These are phyloP conservation scores for Diaprepes abbreviatus DNA, from an alignment of 2,888 invertebrate genomes.

Conservation along the genomic window DNA sequence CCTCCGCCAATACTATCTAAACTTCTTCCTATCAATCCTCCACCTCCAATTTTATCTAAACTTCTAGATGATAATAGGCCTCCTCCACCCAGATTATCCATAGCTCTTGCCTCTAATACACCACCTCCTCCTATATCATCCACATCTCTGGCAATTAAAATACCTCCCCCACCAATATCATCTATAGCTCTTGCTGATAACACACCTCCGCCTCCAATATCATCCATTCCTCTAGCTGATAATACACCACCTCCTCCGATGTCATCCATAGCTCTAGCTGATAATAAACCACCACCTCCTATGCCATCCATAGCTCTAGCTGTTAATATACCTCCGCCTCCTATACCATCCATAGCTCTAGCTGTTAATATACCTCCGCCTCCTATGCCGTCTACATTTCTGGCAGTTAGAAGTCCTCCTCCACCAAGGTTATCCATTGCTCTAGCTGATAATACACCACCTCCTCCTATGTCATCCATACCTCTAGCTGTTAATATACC, in stretches of 20 bases:
- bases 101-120: slow-evolving; percentile 2
- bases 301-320: slow-evolving; percentile 20
- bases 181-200: slow-evolving; percentile 19
- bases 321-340: slow-evolving; percentile 22
- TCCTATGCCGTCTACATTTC: slow-evolving; percentile 29
- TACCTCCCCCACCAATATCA: slow-evolving; percentile 27
- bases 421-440: slow-evolving; percentile 27
- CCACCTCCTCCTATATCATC: slow-evolving; percentile 27
- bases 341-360: slow-evolving; percentile 31
- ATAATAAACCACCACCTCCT: slow-evolving; percentile 14
- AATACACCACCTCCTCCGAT: slow-evolving; percentile 22
- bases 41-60: not conserved
- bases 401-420: slow-evolving; percentile 22
- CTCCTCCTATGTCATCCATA: slow-evolving; percentile 4
- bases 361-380: slow-evolving; percentile 19
- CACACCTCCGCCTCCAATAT: slow-evolving; percentile 31
- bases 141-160: slow-evolving; percentile 7
- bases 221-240: slow-evolving; percentile 6
- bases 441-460: slow-evolving; percentile 17
- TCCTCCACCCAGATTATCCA: slow-evolving; percentile 18
- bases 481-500: not conserved
- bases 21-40: no score
- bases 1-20: no score
- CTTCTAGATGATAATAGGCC: slow-evolving; percentile 4
- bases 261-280: slow-evolving; percentile 20